phyloP scores from a whole-genome alignment of 2,797 vertebrate genomes.

The Phalanger gymnotis region DNA sequence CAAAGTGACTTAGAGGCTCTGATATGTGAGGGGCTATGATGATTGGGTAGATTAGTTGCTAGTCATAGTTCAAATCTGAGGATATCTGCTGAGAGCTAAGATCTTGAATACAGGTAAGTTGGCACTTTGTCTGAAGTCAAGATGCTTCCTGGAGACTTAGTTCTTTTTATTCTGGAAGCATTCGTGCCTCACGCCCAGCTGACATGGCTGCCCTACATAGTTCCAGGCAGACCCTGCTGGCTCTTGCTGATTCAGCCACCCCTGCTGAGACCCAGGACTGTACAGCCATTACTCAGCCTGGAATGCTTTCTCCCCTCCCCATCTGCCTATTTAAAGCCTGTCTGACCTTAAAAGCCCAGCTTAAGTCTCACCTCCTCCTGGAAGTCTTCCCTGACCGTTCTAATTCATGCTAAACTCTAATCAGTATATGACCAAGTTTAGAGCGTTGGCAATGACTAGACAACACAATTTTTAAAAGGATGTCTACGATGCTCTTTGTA shows the following conservation, averaged over 20 bases:
- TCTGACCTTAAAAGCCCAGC: not conserved
- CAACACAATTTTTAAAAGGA: not conserved
- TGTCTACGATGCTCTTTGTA: not conserved
- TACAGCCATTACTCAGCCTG: not conserved
- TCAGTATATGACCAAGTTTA: not conserved
- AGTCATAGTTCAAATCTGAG: not conserved
- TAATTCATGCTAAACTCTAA: not conserved
- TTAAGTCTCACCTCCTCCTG: not conserved
- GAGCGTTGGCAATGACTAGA: not conserved
- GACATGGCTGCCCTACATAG: not conserved
- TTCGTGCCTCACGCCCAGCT: not conserved
- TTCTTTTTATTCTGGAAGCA: not conserved
- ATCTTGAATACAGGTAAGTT: not conserved
- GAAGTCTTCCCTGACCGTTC: not conserved
- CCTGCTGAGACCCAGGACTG: not conserved
- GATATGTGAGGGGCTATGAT: not conserved
- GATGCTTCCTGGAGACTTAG: not conserved
- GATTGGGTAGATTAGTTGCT: not conserved
- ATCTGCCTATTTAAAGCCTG: not conserved
- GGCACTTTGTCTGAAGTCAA: not conserved
- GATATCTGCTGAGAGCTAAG: not conserved
- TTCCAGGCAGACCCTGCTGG: not conserved
- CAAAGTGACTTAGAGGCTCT: not conserved
- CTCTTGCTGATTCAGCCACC: not conserved
- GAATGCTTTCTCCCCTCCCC: not conserved